phyloP scores from a whole-genome alignment of 2,888 invertebrate species.

The Caenorhabditis sulstoni region DNA sequence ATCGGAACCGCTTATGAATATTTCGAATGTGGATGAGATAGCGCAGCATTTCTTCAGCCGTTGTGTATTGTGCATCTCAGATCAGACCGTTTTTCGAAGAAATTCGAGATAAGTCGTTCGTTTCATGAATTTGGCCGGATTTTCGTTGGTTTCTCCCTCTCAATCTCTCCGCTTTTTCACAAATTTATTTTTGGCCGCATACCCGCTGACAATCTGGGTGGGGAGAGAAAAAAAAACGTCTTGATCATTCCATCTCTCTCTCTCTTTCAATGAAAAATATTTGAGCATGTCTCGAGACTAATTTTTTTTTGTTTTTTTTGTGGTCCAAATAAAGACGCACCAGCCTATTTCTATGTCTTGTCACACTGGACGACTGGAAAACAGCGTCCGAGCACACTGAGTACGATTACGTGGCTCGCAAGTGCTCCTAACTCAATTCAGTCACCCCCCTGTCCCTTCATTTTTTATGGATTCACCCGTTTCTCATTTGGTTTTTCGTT shows the following conservation, averaged over 20 bases:
- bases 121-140: neutral
- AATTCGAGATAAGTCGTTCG: neutral
- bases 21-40: neutral
- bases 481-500: neutral
- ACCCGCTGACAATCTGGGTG: no score
- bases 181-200: slow-evolving; percentile 7
- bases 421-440: slow-evolving; percentile 34
- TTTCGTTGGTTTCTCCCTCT: neutral
- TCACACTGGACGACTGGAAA: slow-evolving; percentile 9
- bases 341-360: neutral
- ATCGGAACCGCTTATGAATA: slow-evolving; percentile 18
- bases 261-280: slow-evolving; percentile 10
- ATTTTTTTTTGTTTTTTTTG: neutral
- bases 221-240: no score
- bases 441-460: neutral
- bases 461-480: no score
- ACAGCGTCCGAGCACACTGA: slow-evolving; percentile 5
- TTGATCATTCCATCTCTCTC: no score
- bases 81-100: slow-evolving; percentile 2
- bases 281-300: neutral
- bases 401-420: slow-evolving; percentile 12
- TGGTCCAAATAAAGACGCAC: slow-evolving; percentile 11
- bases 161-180: slow-evolving; percentile 1
- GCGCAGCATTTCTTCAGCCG: slow-evolving; percentile 7
- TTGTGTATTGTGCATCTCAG: neutral